Evolutionary conservation across 1,140 invertebrate genomes (phyloP), one percentile per base, ranked within the genome.

Genomic region (Drosophila dunni): DNA sequence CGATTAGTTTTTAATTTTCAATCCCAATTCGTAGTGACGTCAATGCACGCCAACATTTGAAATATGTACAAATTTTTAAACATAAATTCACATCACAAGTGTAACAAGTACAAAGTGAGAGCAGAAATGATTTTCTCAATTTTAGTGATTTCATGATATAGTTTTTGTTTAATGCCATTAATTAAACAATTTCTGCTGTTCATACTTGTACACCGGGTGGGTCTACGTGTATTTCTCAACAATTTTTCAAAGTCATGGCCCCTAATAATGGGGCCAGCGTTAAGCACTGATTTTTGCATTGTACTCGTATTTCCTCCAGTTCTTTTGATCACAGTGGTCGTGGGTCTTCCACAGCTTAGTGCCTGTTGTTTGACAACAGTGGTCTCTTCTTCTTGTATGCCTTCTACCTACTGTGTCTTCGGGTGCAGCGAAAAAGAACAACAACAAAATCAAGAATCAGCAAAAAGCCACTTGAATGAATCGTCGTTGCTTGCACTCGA

Each of bases 151-250:
- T 78, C 78, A 79, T 82, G 75, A 86, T 88, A 83, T 86, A 86
- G 83, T 86, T 86, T 86, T 86, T 88, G 75, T 88, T 84, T 86
- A 88, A 86, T 82, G 76, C 83, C 62, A 79, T 88, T 86, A 86
- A 79, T 86, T 82, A 77, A 73, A 75, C 66, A 81, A 82, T 79
- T 86, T 66, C 64, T 63, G 62, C 20, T 56, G 36, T 36, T 54
- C 38, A 38, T 58, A 67, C 15, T 7, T 48, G 24, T 45, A 11
- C 38, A 40, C 9, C 10, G 38, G 2, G 38, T 45, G 10, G 33
- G n/a, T 67, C 20, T 56, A 60, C 54, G 46, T 60, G 62, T 73
- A 46, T 79, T 51, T 53, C 50, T 64, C 46, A 42, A 53, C 60
- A 69, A 5, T 79, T 74, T 64, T 56, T 73, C 71, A 79, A 77